Conservation (phyloP, 2,797 vertebrate genomes). For the Gymnocypris eckloni region DNA sequence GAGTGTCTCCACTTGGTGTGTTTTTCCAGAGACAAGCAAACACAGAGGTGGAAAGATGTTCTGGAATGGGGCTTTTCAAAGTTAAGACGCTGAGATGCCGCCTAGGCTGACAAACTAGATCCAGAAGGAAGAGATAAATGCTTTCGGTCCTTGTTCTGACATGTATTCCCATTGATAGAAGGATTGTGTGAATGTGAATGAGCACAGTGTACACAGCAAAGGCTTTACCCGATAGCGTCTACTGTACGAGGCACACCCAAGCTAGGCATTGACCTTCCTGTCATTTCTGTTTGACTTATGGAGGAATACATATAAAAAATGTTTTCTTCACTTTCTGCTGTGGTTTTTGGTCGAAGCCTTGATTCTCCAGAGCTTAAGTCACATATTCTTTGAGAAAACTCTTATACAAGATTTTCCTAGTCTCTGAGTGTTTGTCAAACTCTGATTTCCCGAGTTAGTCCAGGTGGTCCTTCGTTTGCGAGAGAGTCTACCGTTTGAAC, state of each 20-base stretch:
- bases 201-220: constrained; percentile 33
- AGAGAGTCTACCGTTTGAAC: constrained; percentile 23
- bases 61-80: constrained; percentile 15
- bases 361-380: constrained; percentile 35
- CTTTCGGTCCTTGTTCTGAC: constrained; percentile 72
- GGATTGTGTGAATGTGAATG: constrained; percentile 43
- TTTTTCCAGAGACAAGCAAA: constrained; percentile 59
- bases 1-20: constrained; percentile 46
- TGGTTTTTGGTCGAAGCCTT: constrained; percentile 32
- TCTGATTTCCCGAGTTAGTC: constrained; percentile 21
- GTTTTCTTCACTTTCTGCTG: constrained; percentile 19
- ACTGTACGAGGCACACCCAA: constrained; percentile 20
- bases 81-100: constrained; percentile 17
- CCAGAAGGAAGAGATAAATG: constrained; percentile 47
- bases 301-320: constrained; percentile 27
- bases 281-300: constrained; percentile 40
- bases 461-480: constrained; percentile 12
- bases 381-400: constrained; percentile 47
- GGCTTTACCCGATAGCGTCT: constrained; percentile 25
- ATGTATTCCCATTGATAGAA: constrained; percentile 58
- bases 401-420: background rate
- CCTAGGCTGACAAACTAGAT: constrained; percentile 39
- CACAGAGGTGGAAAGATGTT: constrained; percentile 53
- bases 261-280: constrained; percentile 17
- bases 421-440: background rate